Percentiles rank a stretch among this genome's conserved stretches.
These are phyloP conservation scores for Dolichopus griseipennis DNA, from an alignment of 2,888 invertebrate species.

Conservation along the genomic window DNA sequence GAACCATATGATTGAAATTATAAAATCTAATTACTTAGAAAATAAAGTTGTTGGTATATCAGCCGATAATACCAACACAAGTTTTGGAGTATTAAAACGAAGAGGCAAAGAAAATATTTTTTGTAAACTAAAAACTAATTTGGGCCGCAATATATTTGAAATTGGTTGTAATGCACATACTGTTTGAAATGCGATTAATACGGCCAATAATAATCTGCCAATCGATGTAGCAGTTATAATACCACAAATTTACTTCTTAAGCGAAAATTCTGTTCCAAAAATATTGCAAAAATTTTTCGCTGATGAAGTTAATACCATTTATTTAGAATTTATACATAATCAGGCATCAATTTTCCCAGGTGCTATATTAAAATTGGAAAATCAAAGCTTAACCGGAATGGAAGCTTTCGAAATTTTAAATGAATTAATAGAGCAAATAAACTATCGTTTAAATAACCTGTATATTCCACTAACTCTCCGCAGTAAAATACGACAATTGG, in stretches of 20 bases:
- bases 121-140: slow-evolving; percentile 7
- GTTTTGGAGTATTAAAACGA: slow-evolving; percentile 16
- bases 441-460: slow-evolving; percentile 17
- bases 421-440: slow-evolving; percentile 5
- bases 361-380: slow-evolving; percentile 20
- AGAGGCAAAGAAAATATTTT: slow-evolving; percentile 11
- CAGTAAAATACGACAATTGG: slow-evolving; percentile 18
- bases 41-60: slow-evolving; percentile 18
- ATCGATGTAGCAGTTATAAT: slow-evolving; percentile 15
- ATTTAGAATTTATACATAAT: slow-evolving; percentile 18
- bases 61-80: slow-evolving; percentile 17
- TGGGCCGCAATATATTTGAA: slow-evolving; percentile 16
- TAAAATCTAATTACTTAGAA: too few species aligned
- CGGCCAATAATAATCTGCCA: slow-evolving; percentile 14
- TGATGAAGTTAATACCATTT: slow-evolving; percentile 12
- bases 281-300: slow-evolving; percentile 11
- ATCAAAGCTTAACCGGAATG: slow-evolving; percentile 19
- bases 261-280: slow-evolving; percentile 15
- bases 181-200: slow-evolving; percentile 19
- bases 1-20: slow-evolving; percentile 16
- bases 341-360: slow-evolving; percentile 18
- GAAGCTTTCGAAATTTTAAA: slow-evolving; percentile 16
- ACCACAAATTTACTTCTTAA: slow-evolving; percentile 17
- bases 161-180: slow-evolving; percentile 17
- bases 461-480: slow-evolving; percentile 19